Conservation (phyloP, 2,113 vertebrate genomes). For the Cryptomyrus ogoouensis region DNA sequence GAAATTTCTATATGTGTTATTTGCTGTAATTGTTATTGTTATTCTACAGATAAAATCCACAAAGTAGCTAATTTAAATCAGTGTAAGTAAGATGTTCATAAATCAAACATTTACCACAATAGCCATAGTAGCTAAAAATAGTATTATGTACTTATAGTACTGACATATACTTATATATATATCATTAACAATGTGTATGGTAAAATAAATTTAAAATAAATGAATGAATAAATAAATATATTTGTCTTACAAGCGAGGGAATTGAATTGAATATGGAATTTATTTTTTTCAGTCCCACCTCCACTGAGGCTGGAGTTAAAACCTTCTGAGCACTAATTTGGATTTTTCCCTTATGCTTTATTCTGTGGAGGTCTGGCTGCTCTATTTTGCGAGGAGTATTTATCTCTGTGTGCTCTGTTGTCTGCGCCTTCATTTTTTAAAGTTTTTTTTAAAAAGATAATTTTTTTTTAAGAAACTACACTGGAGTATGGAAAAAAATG, state of each 20-base stretch:
- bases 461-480: background rate
- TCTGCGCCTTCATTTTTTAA: background rate
- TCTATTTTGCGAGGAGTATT: background rate
- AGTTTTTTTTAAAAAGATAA: too few species aligned
- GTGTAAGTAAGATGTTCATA: background rate
- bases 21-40: background rate
- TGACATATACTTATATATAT: background rate
- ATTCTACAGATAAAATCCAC: background rate
- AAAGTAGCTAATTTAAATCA: background rate
- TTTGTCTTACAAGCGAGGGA: conserved; percentile 7
- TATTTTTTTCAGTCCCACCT: background rate
- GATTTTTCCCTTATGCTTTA: background rate
- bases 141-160: background rate
- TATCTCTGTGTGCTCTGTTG: background rate
- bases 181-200: background rate
- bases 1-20: background rate
- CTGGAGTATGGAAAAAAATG: background rate
- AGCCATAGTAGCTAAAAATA: background rate
- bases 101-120: background rate
- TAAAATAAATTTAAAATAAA: background rate
- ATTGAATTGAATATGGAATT: conserved; percentile 4
- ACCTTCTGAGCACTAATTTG: conserved; percentile 1
- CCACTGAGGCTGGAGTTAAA: background rate
- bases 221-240: background rate
- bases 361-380: background rate